Percentiles rank a stretch among this genome's conserved stretches.
Evolutionary conservation across 2,888 invertebrate genomes (phyloP).

Genomic region (Noctua pronuba): DNA sequence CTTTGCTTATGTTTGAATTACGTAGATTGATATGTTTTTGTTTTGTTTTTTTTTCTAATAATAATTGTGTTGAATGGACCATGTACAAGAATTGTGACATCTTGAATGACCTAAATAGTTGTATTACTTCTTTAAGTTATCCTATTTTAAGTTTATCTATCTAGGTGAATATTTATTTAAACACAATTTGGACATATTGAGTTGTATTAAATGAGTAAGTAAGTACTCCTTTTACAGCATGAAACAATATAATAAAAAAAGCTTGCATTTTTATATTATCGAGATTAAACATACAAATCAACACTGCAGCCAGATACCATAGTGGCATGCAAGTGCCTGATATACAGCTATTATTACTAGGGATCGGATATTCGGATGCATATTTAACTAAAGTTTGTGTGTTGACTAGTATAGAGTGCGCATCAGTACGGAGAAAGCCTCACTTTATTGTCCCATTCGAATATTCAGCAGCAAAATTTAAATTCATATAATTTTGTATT

Average conservation of each 20-base stretch:
- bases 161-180: conserved; percentile 32
- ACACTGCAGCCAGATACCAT: background rate
- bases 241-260: conserved; percentile 2
- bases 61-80: background rate
- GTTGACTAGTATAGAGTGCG: too few species aligned
- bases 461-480: too few species aligned
- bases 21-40: conserved; percentile 10
- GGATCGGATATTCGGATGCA: too few species aligned
- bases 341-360: too few species aligned
- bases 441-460: too few species aligned
- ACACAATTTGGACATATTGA: conserved; percentile 21
- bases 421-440: too few species aligned
- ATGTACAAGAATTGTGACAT: conserved; percentile 1
- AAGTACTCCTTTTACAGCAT: background rate
- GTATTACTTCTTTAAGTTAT: background rate
- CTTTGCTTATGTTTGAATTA: conserved; percentile 8
- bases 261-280: background rate
- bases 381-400: too few species aligned
- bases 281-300: background rate
- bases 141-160: conserved; percentile 21
- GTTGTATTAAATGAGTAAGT: conserved; percentile 7
- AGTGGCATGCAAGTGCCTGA: background rate
- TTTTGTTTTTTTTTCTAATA: background rate
- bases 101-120: conserved; percentile 34
- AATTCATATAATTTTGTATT: too few species aligned